Evolutionary conservation across 2,113 vertebrate genomes (phyloP).

Genomic region (Erythrocebus patas): DNA sequence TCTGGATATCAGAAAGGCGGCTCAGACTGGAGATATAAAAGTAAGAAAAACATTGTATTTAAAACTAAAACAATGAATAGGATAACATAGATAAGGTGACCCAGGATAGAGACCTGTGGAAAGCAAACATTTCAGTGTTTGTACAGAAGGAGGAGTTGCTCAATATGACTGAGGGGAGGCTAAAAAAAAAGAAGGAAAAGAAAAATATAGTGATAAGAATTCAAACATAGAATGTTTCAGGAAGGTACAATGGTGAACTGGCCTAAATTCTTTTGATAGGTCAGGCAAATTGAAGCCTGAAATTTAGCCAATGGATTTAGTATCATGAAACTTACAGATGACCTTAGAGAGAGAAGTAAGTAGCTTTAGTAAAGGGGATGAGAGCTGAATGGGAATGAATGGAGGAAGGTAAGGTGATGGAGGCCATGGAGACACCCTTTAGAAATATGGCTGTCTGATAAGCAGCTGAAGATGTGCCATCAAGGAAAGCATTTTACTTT

Average conservation of each 20-base stretch:
- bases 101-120: background rate
- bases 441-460: background rate
- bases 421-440: fast-evolving
- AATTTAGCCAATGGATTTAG: background rate
- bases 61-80: background rate
- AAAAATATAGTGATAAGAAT: background rate
- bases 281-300: background rate
- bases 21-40: background rate
- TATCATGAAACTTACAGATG: background rate
- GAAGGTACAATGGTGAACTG: background rate
- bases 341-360: background rate
- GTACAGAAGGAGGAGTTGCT: background rate
- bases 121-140: background rate
- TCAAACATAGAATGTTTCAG: background rate
- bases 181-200: background rate
- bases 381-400: background rate
- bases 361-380: background rate
- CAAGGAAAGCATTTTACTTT: background rate
- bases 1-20: background rate
- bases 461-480: background rate
- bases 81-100: background rate
- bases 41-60: background rate
- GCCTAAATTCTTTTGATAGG: background rate
- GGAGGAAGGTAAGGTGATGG: background rate
- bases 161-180: background rate